Base-by-base conservation (phyloP, 2,888 invertebrate species). In the Rhynchonema sp. region DNA sequence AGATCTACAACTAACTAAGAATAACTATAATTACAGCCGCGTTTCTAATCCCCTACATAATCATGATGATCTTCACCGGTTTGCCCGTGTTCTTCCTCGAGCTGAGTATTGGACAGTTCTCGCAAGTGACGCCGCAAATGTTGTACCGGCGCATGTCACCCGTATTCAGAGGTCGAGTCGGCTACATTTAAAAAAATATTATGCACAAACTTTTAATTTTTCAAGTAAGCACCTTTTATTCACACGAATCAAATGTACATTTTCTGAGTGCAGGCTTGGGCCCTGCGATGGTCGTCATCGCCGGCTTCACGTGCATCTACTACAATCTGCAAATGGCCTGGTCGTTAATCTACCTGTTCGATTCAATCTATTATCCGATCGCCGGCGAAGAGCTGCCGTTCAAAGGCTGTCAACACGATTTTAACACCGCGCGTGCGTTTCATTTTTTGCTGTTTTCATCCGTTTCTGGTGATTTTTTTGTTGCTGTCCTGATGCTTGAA, bases 241-340 rank as follows among this genome's bases (percentile, higher is more conserved):
- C n/a, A n/a, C n/a, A n/a, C n/a, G n/a, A n/a, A n/a, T n/a, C n/a
- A n/a, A n/a, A n/a, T n/a, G n/a, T n/a, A n/a, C n/a, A n/a, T n/a
- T n/a, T n/a, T n/a, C n/a, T 75, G 89, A 89, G 2, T 86, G 90
- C 73, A 78, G 90, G 59, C 83, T 82, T 1, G 82, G 84, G 63
- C 84, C 86, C 70, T 87, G 87, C 74, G 80, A 86, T 49, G 49
- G 49, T 49, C 20, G 9, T 49, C 20, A 49, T 49, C 49, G n/a
- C 13, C 20, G 49, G 9, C 13, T 49, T 49, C 49, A 49, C 49
- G n/a, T 49, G 49, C 49, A 23, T 49, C n/a, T 49, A 49, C n/a
- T 49, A 49, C 49, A 49, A 49, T n/a, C 20, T 49, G n/a, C 49
- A 49, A n/a, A 49, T 49, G 49, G 49, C 49, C 20, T 49, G 49